phyloP scores from a whole-genome alignment of 2,888 invertebrate species.

The Mycalesis mineus region DNA sequence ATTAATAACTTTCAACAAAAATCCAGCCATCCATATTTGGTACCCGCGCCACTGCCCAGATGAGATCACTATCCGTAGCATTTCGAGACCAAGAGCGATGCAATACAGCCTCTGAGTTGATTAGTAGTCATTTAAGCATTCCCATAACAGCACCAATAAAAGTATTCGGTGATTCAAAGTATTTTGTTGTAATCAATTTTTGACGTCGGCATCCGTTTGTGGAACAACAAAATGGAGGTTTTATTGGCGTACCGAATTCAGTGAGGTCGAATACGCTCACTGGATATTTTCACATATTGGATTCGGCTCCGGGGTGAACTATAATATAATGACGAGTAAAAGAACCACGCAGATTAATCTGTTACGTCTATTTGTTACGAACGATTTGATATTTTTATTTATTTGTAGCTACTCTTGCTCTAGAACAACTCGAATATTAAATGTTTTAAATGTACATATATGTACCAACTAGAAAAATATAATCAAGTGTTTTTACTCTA shows the following conservation, averaged over 20 bases:
- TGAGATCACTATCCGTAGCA: conserved; percentile 15
- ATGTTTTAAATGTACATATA: no score
- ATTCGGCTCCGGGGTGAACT: conserved; percentile 19
- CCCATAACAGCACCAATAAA: conserved; percentile 74
- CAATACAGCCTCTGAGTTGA: conserved; percentile 28
- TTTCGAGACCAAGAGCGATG: conserved; percentile 20
- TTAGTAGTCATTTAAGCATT: conserved; percentile 68
- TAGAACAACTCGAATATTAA: background rate
- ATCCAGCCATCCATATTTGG: conserved; percentile 7
- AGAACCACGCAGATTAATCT: conserved; percentile 1
- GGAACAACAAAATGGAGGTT: conserved; percentile 60
- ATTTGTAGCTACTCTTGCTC: background rate
- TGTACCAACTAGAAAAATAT: no score
- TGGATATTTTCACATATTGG: conserved; percentile 26
- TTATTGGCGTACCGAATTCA: conserved; percentile 76
- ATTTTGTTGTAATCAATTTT: conserved; percentile 77
- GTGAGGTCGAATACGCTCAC: conserved; percentile 53
- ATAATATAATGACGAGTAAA: background rate
- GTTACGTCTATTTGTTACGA: background rate
- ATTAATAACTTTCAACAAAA: conserved; percentile 5
- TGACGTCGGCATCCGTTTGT: conserved; percentile 72
- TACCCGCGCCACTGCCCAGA: conserved; percentile 2
- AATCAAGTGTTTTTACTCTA: no score
- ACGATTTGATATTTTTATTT: background rate
- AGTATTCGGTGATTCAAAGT: conserved; percentile 70